Evolutionary conservation across 2,113 vertebrate genomes (phyloP).

Genomic region (Elaphurus davidianus): DNA sequence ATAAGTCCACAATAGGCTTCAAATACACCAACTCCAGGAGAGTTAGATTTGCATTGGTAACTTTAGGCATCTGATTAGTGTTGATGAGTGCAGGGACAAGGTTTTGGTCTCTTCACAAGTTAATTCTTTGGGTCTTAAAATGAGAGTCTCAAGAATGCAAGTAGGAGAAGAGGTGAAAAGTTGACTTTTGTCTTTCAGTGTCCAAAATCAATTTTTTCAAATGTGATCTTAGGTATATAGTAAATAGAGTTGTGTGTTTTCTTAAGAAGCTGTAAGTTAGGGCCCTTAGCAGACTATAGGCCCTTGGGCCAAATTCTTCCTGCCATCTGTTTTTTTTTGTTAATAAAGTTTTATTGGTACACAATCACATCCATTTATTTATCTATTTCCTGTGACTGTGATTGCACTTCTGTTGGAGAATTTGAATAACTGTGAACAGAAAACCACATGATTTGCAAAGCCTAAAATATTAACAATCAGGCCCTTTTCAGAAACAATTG

Average conservation of each 20-base stretch:
- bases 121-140: background rate
- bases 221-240: background rate
- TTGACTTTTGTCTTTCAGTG: background rate
- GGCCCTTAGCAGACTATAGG: background rate
- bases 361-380: background rate
- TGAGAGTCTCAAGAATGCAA: background rate
- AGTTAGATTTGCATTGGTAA: background rate
- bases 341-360: constrained; percentile 34
- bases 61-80: background rate
- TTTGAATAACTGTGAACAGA: background rate
- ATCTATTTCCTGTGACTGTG: background rate
- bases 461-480: background rate
- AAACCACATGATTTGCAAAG: background rate
- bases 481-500: background rate
- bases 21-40: background rate
- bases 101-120: background rate
- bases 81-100: background rate
- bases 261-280: background rate
- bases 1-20: background rate
- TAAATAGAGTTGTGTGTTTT: background rate
- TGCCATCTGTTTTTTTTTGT: background rate
- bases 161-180: background rate
- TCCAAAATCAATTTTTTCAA: background rate
- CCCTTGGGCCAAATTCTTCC: background rate
- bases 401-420: background rate